phyloP scores from a whole-genome alignment of 2,797 vertebrate genomes.

The Eulemur coronatus region DNA sequence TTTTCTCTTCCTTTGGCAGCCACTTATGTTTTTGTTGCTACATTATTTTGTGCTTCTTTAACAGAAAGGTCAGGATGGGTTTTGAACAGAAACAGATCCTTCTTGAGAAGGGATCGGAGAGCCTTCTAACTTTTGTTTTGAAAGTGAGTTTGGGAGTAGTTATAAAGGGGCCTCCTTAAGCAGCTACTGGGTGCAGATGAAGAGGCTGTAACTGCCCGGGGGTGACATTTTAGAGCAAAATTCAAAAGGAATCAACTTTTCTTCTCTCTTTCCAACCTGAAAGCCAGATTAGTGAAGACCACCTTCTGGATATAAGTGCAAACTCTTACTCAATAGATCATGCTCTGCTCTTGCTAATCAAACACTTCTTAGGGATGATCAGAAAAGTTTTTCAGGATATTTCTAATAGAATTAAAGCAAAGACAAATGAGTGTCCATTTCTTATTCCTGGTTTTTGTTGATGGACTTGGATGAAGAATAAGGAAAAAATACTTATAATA shows the following conservation, averaged over 20 bases:
- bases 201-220: not conserved
- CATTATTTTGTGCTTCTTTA: conserved; percentile 86
- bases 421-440: not conserved
- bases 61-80: conserved; percentile 81
- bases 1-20: conserved; percentile 84
- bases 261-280: not conserved
- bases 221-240: conserved; percentile 26
- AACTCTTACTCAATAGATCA: not conserved
- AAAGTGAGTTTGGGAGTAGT: conserved; percentile 41
- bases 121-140: conserved; percentile 66
- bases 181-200: not conserved
- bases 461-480: not conserved
- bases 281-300: not conserved
- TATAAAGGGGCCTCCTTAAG: conserved; percentile 48
- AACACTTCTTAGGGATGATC: not conserved
- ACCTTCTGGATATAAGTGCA: not conserved
- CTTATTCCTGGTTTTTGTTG: not conserved
- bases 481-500: not conserved
- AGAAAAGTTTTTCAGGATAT: not conserved
- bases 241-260: not conserved
- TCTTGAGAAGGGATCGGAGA: conserved; percentile 70
- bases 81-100: conserved; percentile 78
- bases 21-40: conserved; percentile 86
- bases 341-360: not conserved
- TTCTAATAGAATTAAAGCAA: not conserved